phyloP scores from a whole-genome alignment of 2,888 invertebrate species.

The Synanthedon myopaeformis region DNA sequence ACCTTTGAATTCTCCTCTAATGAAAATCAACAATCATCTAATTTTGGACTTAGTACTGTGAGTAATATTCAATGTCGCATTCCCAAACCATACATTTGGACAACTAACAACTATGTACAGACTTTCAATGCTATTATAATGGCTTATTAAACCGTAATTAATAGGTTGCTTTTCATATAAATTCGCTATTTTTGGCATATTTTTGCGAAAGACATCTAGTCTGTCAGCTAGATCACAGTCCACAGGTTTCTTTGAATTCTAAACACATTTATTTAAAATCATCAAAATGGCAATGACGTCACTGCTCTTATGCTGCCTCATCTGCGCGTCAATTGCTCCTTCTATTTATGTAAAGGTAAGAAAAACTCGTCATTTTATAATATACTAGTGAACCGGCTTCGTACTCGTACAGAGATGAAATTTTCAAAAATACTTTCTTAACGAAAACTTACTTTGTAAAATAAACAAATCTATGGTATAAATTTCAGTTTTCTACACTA shows the following conservation, averaged over 20 bases:
- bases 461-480: no score
- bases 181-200: constrained; percentile 4
- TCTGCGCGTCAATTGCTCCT: constrained; percentile 21
- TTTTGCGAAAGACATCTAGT: background rate
- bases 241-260: background rate
- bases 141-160: background rate
- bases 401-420: no score
- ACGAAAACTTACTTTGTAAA: no score
- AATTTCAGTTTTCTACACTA: no score
- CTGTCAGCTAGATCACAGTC: background rate
- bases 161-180: constrained; percentile 16
- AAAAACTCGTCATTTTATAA: no score
- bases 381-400: no score
- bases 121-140: background rate
- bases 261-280: background rate
- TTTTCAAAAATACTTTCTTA: no score
- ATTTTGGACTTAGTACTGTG: constrained; percentile 1
- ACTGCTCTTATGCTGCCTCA: constrained; percentile 19
- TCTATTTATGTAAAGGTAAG: constrained; percentile 21
- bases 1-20: background rate
- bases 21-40: background rate
- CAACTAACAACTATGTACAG: constrained; percentile 8
- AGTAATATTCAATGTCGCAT: constrained; percentile 11
- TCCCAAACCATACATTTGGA: constrained; percentile 9
- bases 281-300: constrained; percentile 26